These are phyloP conservation scores for Bicyclus anynana DNA, from an alignment of 1,140 invertebrate genomes.

Conservation along the genomic window DNA sequence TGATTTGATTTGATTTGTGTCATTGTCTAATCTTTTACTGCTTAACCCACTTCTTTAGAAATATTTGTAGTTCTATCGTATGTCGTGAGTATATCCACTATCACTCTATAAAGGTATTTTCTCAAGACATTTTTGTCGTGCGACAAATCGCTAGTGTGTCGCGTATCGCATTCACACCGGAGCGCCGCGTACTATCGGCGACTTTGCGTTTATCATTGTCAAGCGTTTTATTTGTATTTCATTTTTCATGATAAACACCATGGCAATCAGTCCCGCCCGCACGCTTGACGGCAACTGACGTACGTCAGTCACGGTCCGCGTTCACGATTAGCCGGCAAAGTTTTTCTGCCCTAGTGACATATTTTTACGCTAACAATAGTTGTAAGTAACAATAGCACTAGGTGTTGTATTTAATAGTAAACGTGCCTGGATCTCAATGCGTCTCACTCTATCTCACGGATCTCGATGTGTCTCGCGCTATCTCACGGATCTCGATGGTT, in stretches of 20 bases:
- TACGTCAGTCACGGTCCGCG: conserved; percentile 19
- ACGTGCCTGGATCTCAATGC: neutral
- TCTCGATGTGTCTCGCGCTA: neutral
- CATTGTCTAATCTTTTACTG: too few relatives aligned
- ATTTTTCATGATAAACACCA: conserved; percentile 48
- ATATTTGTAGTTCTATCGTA: too few relatives aligned
- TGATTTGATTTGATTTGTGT: too few relatives aligned
- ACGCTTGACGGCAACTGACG: conserved; percentile 38
- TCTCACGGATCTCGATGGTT: neutral
- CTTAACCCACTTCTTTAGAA: too few relatives aligned
- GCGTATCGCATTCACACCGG: neutral
- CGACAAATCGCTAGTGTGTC: neutral
- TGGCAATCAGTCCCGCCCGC: conserved; percentile 43
- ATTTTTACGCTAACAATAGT: neutral
- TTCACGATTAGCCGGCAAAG: neutral
- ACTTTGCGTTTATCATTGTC: conserved; percentile 30
- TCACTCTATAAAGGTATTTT: neutral
- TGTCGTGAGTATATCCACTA: too few relatives aligned
- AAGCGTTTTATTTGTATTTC: conserved; percentile 45
- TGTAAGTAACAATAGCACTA: neutral
- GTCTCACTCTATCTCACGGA: neutral
- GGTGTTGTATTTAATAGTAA: neutral
- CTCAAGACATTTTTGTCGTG: neutral
- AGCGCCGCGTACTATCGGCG: neutral
- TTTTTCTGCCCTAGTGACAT: conserved; percentile 20